phyloP scores from a whole-genome alignment of 1,140 invertebrate genomes.

The Atopsyche davidsoni region DNA sequence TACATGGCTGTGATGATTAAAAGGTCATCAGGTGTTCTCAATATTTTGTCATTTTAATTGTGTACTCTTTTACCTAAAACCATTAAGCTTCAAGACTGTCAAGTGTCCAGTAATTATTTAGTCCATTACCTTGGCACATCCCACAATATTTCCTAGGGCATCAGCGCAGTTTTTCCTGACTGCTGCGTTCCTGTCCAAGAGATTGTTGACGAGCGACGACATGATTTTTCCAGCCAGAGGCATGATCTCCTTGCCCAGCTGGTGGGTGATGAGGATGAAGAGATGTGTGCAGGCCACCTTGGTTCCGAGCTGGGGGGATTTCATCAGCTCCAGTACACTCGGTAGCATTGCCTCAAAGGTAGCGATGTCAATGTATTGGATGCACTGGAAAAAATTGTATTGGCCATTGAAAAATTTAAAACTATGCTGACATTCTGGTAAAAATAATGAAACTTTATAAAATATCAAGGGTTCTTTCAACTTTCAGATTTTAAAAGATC shows the following conservation, averaged over 20 bases:
- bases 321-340: constrained; percentile 75
- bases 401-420: background rate
- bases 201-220: constrained; percentile 66
- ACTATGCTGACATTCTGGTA: too few relatives aligned
- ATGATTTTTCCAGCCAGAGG: constrained; percentile 69
- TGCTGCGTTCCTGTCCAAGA: constrained; percentile 75
- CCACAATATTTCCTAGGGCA: constrained; percentile 79
- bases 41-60: too few relatives aligned
- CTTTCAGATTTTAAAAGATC: too few relatives aligned
- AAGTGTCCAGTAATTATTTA: too few relatives aligned
- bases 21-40: too few relatives aligned
- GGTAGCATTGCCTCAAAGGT: constrained; percentile 74
- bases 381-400: constrained; percentile 58
- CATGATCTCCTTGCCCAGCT: constrained; percentile 47
- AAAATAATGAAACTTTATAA: too few relatives aligned
- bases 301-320: constrained; percentile 73
- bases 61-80: too few relatives aligned
- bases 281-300: constrained; percentile 83
- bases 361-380: constrained; percentile 72
- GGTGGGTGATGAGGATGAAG: constrained; percentile 64
- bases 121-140: constrained; percentile 65
- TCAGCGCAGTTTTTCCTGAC: constrained; percentile 78
- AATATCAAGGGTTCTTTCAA: too few relatives aligned
- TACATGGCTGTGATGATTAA: too few relatives aligned
- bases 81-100: too few relatives aligned